Percentiles rank a stretch among this genome's conserved stretches.
phyloP scores from a whole-genome alignment of 2,113 vertebrate species.

The Phalacrocorax carbo region DNA sequence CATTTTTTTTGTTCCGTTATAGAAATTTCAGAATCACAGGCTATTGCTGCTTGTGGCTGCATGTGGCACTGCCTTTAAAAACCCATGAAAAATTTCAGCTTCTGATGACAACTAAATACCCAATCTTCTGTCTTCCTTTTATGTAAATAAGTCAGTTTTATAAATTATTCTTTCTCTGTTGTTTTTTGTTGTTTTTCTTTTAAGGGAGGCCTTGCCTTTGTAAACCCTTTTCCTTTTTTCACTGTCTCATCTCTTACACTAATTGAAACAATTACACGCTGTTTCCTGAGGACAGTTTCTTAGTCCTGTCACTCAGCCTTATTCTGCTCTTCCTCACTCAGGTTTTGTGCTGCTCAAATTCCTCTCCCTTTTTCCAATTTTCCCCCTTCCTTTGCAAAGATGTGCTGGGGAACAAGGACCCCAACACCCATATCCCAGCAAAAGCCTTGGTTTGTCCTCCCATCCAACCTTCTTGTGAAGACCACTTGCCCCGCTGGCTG shows the following conservation, averaged over 20 bases:
- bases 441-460: not conserved
- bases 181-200: not conserved
- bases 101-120: not conserved
- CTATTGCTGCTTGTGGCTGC: not conserved
- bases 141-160: not conserved
- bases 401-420: not conserved
- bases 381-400: not conserved
- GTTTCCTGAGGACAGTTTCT: not conserved
- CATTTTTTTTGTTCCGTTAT: not conserved
- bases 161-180: not conserved
- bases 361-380: not conserved
- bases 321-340: not conserved
- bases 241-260: not conserved
- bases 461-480: not conserved
- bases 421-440: accelerated
- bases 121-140: not conserved
- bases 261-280: not conserved
- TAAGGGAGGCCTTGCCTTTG: not conserved
- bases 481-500: not conserved
- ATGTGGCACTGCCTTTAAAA: not conserved
- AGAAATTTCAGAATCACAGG: not conserved
- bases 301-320: not conserved
- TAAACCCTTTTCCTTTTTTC: not conserved
- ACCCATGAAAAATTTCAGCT: not conserved
- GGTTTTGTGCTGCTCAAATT: not conserved